Percentiles rank a stretch among this genome's conserved stretches.
These are phyloP conservation scores for Cherax quadricarinatus DNA, from an alignment of 1,140 invertebrate species.

Conservation along the genomic window DNA sequence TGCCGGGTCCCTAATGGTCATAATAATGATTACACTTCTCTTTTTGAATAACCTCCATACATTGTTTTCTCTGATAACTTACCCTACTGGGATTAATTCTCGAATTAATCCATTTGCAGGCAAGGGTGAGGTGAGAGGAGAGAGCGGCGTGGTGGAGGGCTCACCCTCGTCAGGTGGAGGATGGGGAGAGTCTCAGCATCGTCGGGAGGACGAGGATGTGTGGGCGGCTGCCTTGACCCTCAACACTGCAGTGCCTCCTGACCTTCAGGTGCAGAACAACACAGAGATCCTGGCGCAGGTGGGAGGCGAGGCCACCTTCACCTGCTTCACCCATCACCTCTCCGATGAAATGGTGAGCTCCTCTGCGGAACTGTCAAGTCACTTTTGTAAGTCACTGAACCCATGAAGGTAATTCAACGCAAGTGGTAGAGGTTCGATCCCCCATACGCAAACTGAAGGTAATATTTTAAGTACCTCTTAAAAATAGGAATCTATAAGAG, in stretches of 20 bases:
- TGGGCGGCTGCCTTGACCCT: background rate
- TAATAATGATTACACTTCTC: too few species aligned
- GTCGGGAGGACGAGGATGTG: slow-evolving; percentile 3
- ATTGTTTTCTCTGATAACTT: too few species aligned
- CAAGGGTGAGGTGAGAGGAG: background rate
- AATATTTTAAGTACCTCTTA: too few species aligned
- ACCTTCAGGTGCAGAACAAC: slow-evolving; percentile 24
- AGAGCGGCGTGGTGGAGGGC: background rate
- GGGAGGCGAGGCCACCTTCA: slow-evolving; percentile 43
- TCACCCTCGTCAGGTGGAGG: background rate
- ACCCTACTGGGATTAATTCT: too few species aligned
- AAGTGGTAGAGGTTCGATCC: too few species aligned
- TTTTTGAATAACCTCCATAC: too few species aligned
- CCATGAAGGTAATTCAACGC: too few species aligned
- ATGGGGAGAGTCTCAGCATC: background rate
- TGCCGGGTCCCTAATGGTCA: too few species aligned
- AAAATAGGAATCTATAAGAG: too few species aligned
- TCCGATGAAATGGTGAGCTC: slow-evolving; percentile 39
- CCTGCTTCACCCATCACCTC: slow-evolving; percentile 43
- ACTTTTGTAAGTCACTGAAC: background rate
- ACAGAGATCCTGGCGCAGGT: slow-evolving; percentile 48
- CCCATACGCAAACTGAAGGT: too few species aligned
- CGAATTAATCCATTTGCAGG: background rate
- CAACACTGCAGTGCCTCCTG: background rate
- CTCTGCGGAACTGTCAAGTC: background rate